Evolutionary conservation across 2,797 vertebrate genomes (phyloP), one percentile per base, ranked within the genome.

Genomic region (Capromys pilorides): DNA sequence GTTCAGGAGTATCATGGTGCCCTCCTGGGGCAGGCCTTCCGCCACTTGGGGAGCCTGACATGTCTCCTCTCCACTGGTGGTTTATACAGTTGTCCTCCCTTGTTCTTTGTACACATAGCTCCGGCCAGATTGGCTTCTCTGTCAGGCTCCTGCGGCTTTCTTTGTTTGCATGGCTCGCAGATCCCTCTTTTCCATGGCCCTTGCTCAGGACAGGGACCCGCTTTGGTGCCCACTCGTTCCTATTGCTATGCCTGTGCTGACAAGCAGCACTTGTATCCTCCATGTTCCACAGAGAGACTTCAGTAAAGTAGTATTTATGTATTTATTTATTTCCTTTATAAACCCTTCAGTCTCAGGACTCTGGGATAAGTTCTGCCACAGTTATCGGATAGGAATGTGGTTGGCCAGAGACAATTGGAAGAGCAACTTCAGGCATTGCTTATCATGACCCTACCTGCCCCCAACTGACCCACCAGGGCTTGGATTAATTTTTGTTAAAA

Each of bases 301-400:
- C 71, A 66, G 49, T 86, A 64, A 88, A 84, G 14, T 19, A 14
- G n/a, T 66, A 54, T 36, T 18, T n/a, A n/a, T n/a, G n/a, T n/a
- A n/a, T n/a, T 36, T 14, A 61, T 82, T 90, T 73, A 62, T 77
- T 90, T 83, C 36, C 12, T 83, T 66, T 88, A 41, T 77, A 92
- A 90, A 83, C 6, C 71, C 39, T 11, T 36, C 71, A 90, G 26
- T 61, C 18, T 54, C 18, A 39, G 24, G 28, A n/a, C 51, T 83
- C 80, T 81, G 5, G 13, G 41, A 28, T 81, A 39, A 75, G 36
- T 51, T 92, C 86, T 93, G 11, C 69, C 92, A 19, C 21, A 64
- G 22, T 67, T 64, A 36, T 33, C 77, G 85, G 41, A 79, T 33
- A 66, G 22, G 9, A 26, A 4, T 66, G n/a, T 61, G 36, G 31